A percentile compares a stretch with the other conserved stretches of the same genome.
Evolutionary conservation across 2,113 vertebrate genomes (phyloP).

Genomic region (Xiphophorus maculatus): DNA sequence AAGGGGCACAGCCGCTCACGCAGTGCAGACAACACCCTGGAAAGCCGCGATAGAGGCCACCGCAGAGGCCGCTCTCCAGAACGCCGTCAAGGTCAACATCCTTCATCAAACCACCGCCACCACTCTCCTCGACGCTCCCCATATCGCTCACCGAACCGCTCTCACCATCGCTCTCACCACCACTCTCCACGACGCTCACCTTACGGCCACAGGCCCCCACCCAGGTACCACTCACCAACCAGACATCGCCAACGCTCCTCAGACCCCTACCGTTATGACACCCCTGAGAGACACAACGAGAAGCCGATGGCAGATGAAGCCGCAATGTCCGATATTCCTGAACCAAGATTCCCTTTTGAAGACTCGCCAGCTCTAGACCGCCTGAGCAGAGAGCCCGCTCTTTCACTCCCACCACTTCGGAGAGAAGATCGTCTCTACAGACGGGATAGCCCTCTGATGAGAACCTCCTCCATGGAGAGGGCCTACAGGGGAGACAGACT

Average conservation of each 20-base stretch:
- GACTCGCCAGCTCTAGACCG: constrained; percentile 66
- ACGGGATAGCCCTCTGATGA: constrained; percentile 66
- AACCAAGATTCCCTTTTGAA: constrained; percentile 50
- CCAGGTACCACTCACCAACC: constrained; percentile 84
- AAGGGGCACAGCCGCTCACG: constrained; percentile 82
- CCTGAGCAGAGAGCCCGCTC: constrained; percentile 60
- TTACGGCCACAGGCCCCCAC: constrained; percentile 65
- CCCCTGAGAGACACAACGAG: constrained; percentile 81
- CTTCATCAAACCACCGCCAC: constrained; percentile 61
- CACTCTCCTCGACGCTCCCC: constrained; percentile 77
- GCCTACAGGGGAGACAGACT: constrained; percentile 62
- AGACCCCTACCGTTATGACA: constrained; percentile 69
- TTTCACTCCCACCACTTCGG: constrained; percentile 23
- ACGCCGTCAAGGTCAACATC: constrained; percentile 70
- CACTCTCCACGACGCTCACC: constrained; percentile 78
- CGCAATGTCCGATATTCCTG: constrained; percentile 60
- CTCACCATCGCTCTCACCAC: constrained; percentile 74
- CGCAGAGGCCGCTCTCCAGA: constrained; percentile 84
- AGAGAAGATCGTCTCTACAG: constrained; percentile 43
- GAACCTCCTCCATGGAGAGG: constrained; percentile 62
- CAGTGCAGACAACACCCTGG: constrained; percentile 88
- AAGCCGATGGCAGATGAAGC: constrained; percentile 75
- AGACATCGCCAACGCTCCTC: constrained; percentile 69
- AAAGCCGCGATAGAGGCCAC: constrained; percentile 72
- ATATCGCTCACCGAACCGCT: constrained; percentile 76